A percentile compares a stretch with the other conserved stretches of the same genome.
phyloP scores from a whole-genome alignment of 2,797 vertebrate genomes.

The Falco rusticolus region DNA sequence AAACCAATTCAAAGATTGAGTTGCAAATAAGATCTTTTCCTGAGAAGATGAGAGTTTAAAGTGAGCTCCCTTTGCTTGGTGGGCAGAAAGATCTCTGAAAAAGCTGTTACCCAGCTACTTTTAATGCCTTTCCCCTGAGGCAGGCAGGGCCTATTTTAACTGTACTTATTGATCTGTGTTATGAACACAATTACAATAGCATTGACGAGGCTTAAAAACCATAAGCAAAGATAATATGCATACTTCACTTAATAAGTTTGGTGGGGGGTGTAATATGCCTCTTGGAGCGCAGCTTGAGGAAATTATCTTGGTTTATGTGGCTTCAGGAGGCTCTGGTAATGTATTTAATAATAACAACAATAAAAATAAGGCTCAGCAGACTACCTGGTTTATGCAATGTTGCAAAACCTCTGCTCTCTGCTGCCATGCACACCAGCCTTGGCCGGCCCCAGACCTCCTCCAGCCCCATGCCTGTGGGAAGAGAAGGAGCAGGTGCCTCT shows the following conservation, averaged over 20 bases:
- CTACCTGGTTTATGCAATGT: not conserved
- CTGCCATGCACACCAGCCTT: not conserved
- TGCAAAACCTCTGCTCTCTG: not conserved
- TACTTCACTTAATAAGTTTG: not conserved
- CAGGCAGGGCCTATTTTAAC: not conserved
- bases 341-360: slow-evolving; percentile 3
- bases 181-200: slow-evolving; percentile 23
- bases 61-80: not conserved
- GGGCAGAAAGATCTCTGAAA: not conserved
- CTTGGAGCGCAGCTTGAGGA: not conserved
- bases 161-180: slow-evolving; percentile 41
- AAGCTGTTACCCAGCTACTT: not conserved
- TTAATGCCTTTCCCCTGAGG: not conserved
- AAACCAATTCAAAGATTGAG: not conserved
- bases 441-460: not conserved
- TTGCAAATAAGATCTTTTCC: not conserved
- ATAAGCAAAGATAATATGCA: not conserved
- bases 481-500: not conserved
- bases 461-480: fast-evolving
- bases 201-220: slow-evolving; percentile 27
- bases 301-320: not conserved
- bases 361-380: not conserved
- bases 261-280: not conserved
- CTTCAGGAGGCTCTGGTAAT: not conserved
- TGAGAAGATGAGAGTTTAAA: not conserved